Percentiles rank a stretch among this genome's conserved stretches.
phyloP scores from a whole-genome alignment of 2,888 invertebrate species.

The Drosophila longiperda region DNA sequence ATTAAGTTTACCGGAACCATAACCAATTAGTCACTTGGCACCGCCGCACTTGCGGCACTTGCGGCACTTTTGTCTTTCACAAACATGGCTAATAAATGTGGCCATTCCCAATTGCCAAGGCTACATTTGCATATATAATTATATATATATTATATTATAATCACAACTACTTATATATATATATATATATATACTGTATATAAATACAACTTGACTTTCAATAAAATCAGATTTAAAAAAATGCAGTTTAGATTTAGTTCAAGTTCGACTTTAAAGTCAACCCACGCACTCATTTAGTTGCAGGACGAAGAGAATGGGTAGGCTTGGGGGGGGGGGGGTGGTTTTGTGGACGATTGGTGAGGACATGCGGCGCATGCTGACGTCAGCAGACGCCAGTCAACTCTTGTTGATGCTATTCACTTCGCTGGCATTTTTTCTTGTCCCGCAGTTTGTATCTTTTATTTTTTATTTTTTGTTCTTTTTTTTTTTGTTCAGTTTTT shows the following conservation, averaged over 20 bases:
- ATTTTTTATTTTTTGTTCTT: neutral
- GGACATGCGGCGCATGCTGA: conserved; percentile 2
- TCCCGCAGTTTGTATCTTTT: conserved; percentile 15
- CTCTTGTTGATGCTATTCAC: conserved; percentile 25
- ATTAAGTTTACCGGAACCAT: neutral
- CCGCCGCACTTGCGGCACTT: neutral
- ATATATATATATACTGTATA: neutral
- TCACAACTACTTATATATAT: too few species aligned
- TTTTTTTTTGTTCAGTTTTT: neutral
- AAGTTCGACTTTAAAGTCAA: neutral
- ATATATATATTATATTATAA: too few species aligned
- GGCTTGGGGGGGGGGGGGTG: neutral
- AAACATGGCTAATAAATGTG: neutral
- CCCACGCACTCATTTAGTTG: conserved; percentile 1
- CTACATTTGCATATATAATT: neutral
- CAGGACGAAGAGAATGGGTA: neutral
- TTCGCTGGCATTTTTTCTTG: conserved; percentile 28
- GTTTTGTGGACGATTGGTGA: neutral
- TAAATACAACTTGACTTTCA: neutral
- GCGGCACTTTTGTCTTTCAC: neutral
- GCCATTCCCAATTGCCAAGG: neutral
- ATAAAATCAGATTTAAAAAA: too few species aligned
- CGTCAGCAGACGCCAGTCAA: conserved; percentile 13
- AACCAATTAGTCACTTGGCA: too few species aligned
- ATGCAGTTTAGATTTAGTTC: neutral